Percentiles rank a stretch among this genome's conserved stretches.
phyloP scores from a whole-genome alignment of 2,888 invertebrate species.

The Molorchus minor region DNA sequence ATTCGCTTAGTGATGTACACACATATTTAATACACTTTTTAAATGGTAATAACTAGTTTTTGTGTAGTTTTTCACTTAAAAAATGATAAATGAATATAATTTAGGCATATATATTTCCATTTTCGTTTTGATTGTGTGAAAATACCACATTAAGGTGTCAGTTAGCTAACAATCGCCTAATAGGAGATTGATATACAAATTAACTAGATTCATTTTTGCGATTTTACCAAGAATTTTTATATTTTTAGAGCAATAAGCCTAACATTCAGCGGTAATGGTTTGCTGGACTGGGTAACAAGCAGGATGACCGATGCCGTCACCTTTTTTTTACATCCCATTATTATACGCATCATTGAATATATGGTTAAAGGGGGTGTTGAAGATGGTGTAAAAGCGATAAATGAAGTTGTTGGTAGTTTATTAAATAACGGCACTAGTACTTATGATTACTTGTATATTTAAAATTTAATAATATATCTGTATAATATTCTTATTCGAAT shows the following conservation, averaged over 20 bases:
- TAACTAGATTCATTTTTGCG: slow-evolving; percentile 2
- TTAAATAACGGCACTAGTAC: background rate
- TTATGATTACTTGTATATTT: background rate
- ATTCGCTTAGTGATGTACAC: no score
- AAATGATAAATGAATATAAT: no score
- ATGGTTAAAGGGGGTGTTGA: slow-evolving; percentile 60
- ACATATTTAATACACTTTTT: no score
- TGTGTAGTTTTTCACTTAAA: no score
- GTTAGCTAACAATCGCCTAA: background rate
- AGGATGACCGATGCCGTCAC: slow-evolving; percentile 63
- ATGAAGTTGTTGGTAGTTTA: slow-evolving; percentile 49
- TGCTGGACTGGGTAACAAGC: slow-evolving; percentile 54
- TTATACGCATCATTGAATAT: slow-evolving; percentile 62
- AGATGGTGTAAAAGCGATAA: slow-evolving; percentile 58
- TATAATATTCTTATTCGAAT: no score
- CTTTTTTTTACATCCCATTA: slow-evolving; percentile 63
- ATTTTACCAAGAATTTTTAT: no score
- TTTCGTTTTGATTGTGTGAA: no score
- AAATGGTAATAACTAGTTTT: no score
- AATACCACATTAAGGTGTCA: no score
- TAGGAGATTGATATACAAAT: background rate
- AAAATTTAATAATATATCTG: no score
- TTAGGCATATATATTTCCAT: no score
- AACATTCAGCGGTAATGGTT: slow-evolving; percentile 37
- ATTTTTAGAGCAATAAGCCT: slow-evolving; percentile 38